Base-by-base conservation (phyloP, 2,888 invertebrate genomes). In the Noctua janthe region DNA sequence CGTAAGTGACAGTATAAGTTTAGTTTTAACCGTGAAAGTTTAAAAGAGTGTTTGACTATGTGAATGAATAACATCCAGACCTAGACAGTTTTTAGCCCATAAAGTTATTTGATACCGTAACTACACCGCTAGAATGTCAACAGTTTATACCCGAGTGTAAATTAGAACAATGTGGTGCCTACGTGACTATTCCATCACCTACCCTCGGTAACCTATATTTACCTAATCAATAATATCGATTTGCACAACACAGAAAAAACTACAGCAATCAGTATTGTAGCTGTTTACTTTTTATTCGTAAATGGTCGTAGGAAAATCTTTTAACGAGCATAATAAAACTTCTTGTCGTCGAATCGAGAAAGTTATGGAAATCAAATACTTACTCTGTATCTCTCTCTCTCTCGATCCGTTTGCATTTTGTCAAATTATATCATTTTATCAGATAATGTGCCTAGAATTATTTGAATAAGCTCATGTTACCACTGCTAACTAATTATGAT, bases 191-290 rank as follows among this genome's bases (percentile, higher is more conserved):
- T 7, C 54, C 8, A 39, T 49, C 67, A 39, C n/a, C 35, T 11
- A 62, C 49, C 56, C 35, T 7, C 17, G 20, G 15, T 67, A 78
- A 78, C 67, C 56, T 43, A 59, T 23, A 29, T 49, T 49, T 6
- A 17, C 17, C 6, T 49, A 20, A 56, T 56, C 66, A 54, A 78
- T 67, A 56, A 29, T 20, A 56, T 66, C 10, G 17, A 29, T 76
- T 64, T 43, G 10, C 4, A 1, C 29, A 1, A 49, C 75, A 43
- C 4, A 47, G 51, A 66, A 51, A 43, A 47, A 66, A 77, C 43
- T 43, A 51, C 11, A 51, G 29, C 77, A 64, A 77, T 54, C 64
- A 43, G 17, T 76, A 29, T 43, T 76, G 76, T 76, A 20, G 29
- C 39, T 75, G n/a, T 76, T 73, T 76, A 43, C 69, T 74, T 64